Evolutionary conservation across 2,797 vertebrate genomes (phyloP).

Genomic region (Melanotaenia parkinsoni): DNA sequence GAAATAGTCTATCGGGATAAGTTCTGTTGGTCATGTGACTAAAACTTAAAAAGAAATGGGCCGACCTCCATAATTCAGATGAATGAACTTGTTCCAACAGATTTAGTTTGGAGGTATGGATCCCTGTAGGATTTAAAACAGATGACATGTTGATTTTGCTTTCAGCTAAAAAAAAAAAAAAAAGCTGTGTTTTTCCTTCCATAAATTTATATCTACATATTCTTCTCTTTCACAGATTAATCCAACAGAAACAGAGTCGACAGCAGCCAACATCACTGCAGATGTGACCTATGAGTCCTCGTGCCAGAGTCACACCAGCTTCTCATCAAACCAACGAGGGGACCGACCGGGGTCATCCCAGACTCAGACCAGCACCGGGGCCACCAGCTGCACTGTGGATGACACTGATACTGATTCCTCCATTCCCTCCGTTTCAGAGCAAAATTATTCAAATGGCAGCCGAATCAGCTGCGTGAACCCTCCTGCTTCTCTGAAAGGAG

Average conservation of each 20-base stretch:
- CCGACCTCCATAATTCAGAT: neutral
- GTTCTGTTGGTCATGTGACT: neutral
- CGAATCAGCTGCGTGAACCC: slow-evolving; percentile 30
- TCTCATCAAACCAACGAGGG: slow-evolving; percentile 66
- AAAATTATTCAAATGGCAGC: slow-evolving; percentile 40
- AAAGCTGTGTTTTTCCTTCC: slow-evolving; percentile 1
- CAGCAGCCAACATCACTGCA: slow-evolving; percentile 31
- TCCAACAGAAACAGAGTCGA: slow-evolving; percentile 30
- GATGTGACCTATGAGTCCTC: slow-evolving; percentile 57
- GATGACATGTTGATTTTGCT: neutral
- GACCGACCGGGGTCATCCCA: slow-evolving; percentile 62
- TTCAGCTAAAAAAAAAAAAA: neutral
- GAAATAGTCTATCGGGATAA: neutral
- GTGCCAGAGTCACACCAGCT: slow-evolving; percentile 68
- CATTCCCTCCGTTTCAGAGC: slow-evolving; percentile 58
- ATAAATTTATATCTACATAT: neutral
- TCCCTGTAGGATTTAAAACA: neutral
- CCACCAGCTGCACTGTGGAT: slow-evolving; percentile 72
- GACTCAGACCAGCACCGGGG: slow-evolving; percentile 68
- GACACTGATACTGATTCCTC: slow-evolving; percentile 77
- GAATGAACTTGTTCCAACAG: neutral
- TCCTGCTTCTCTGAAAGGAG: slow-evolving; percentile 59
- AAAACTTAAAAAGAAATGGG: neutral
- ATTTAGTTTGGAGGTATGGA: neutral
- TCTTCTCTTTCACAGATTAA: slow-evolving; percentile 42